phyloP scores from a whole-genome alignment of 2,888 invertebrate genomes.

The Diachrysia chrysitis region DNA sequence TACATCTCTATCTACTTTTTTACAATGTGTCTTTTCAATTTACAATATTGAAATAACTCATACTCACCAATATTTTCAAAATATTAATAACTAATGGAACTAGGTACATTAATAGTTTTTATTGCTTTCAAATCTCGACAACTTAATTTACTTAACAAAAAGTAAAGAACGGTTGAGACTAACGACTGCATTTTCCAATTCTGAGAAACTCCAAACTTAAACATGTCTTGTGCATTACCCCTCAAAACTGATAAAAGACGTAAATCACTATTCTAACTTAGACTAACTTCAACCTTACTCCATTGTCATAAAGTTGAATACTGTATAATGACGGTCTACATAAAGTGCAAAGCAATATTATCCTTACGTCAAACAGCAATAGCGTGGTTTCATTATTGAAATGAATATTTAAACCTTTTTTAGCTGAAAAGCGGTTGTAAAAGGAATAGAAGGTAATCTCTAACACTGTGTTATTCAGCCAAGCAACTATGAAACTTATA shows the following conservation, averaged over 20 bases:
- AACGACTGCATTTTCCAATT: constrained; percentile 77
- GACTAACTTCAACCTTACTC: constrained; percentile 43
- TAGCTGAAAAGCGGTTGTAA: constrained; percentile 73
- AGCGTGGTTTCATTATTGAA: constrained; percentile 78
- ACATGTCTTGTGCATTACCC: constrained; percentile 80
- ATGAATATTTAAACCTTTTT: constrained; percentile 75
- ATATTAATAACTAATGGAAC: constrained; percentile 23
- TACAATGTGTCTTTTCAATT: constrained; percentile 14
- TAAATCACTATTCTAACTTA: constrained; percentile 43
- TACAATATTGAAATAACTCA: constrained; percentile 37
- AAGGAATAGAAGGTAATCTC: constrained; percentile 75
- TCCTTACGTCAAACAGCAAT: constrained; percentile 77
- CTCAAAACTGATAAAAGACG: constrained; percentile 59
- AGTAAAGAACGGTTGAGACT: constrained; percentile 67
- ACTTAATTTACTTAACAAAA: constrained; percentile 75
- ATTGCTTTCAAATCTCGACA: constrained; percentile 72
- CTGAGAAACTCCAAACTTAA: constrained; percentile 77
- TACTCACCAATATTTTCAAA: constrained; percentile 19
- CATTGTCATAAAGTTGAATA: constrained; percentile 32
- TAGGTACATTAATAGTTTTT: constrained; percentile 60
- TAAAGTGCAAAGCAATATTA: constrained; percentile 73
- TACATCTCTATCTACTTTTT: constrained; percentile 41
- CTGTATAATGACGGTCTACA: constrained; percentile 17
- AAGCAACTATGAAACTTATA: constrained; percentile 48
- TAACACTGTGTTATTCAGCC: constrained; percentile 37